phyloP scores from a whole-genome alignment of 2,113 vertebrate genomes.

The Labeo rohita region DNA sequence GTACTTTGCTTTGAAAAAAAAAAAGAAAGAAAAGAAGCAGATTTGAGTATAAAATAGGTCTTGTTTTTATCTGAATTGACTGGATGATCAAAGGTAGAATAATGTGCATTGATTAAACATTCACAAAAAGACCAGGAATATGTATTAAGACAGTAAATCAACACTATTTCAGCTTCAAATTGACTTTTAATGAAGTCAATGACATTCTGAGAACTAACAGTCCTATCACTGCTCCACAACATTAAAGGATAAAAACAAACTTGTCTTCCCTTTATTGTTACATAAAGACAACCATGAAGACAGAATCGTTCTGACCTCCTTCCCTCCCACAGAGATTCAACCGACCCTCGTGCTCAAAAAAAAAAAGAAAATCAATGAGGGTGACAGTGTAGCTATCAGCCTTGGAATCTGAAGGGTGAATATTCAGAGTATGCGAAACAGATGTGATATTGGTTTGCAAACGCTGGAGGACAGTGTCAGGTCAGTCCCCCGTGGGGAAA shows the following conservation, averaged over 20 bases:
- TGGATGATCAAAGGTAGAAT: neutral
- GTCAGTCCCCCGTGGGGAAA: neutral
- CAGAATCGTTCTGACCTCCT: neutral
- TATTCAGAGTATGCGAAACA: neutral
- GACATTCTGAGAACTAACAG: neutral
- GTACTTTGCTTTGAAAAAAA: too few relatives aligned
- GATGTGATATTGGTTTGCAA: neutral
- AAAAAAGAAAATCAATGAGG: constrained; percentile 48
- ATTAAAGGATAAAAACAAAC: neutral
- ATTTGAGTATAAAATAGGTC: too few relatives aligned
- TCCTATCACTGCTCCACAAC: neutral
- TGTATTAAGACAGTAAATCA: neutral
- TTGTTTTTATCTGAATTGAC: too few relatives aligned
- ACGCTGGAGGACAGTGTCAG: constrained; percentile 1
- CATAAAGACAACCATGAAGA: neutral
- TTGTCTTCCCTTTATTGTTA: neutral
- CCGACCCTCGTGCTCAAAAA: constrained; percentile 7
- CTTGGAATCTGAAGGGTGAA: constrained; percentile 30
- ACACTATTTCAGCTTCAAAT: neutral
- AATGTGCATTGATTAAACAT: neutral
- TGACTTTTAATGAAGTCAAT: neutral
- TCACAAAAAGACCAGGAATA: neutral
- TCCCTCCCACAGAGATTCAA: neutral
- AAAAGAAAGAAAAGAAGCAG: too few relatives aligned
- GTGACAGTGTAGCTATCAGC: constrained; percentile 40